A percentile compares a stretch with the other conserved stretches of the same genome.
phyloP scores from a whole-genome alignment of 2,888 invertebrate species.

The Keiferia lycopersicella region DNA sequence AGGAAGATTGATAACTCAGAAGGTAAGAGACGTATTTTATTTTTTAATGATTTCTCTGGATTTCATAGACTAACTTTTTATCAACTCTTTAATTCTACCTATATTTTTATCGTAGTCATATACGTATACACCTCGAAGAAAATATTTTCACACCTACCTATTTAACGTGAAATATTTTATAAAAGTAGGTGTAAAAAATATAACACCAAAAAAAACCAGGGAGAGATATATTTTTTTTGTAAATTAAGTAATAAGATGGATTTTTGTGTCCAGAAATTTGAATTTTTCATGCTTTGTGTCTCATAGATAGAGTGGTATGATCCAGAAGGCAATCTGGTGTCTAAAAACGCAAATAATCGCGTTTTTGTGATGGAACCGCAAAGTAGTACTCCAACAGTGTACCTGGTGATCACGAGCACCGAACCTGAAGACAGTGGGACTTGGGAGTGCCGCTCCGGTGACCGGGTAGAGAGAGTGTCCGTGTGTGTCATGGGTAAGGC shows the following conservation, averaged over 20 bases:
- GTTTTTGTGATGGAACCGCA: constrained; percentile 51
- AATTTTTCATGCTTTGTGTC: neutral
- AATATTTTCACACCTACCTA: no score
- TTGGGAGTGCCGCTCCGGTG: constrained; percentile 60
- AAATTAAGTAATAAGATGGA: no score
- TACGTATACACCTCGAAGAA: no score
- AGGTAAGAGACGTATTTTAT: constrained; percentile 42
- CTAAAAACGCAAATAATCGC: constrained; percentile 45
- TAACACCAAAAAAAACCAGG: no score
- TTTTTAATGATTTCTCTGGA: neutral
- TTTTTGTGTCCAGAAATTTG: neutral
- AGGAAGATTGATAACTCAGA: constrained; percentile 53
- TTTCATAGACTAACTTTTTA: no score
- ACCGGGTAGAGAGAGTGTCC: constrained; percentile 41
- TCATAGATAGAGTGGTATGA: constrained; percentile 64
- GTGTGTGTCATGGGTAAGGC: constrained; percentile 62
- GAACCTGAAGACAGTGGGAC: constrained; percentile 56
- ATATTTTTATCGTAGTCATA: no score
- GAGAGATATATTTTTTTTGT: no score
- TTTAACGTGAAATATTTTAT: no score
- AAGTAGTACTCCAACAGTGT: constrained; percentile 46
- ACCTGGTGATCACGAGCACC: constrained; percentile 50
- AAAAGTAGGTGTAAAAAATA: no score
- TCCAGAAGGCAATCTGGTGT: constrained; percentile 50
- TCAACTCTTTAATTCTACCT: no score